A percentile compares a stretch with the other conserved stretches of the same genome.
Conservation (phyloP, 1,140 invertebrate species). For the Drosophila rhopaloa region DNA sequence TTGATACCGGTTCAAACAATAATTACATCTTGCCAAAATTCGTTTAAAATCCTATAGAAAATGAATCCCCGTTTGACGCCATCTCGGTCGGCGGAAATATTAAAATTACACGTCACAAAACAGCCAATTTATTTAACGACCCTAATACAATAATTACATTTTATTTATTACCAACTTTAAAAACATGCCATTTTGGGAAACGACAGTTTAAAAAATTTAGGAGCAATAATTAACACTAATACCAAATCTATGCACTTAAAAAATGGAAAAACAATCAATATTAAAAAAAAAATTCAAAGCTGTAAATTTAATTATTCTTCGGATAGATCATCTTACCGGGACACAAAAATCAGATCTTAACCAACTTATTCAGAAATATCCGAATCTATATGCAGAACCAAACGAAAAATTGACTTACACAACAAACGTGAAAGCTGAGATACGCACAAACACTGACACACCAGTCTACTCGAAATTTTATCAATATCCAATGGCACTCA, state of each 20-base stretch:
- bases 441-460: constrained; percentile 30
- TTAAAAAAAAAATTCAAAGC: constrained; percentile 36
- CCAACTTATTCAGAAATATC: constrained; percentile 2
- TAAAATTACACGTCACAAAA: too few species aligned
- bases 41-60: too few species aligned
- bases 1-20: not conserved
- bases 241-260: not conserved
- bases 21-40: too few species aligned
- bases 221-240: constrained; percentile 10
- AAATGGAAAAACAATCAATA: not conserved
- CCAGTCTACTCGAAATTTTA: constrained; percentile 48
- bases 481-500: too few species aligned
- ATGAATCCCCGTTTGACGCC: too few species aligned
- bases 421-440: constrained; percentile 40
- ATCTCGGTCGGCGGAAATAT: too few species aligned
- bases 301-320: constrained; percentile 33
- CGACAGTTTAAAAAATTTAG: constrained; percentile 34
- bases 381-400: not conserved
- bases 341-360: constrained; percentile 12
- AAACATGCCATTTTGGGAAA: constrained; percentile 34
- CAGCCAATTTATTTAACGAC: too few species aligned
- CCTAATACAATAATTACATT: too few species aligned
- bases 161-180: constrained; percentile 4
- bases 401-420: not conserved
- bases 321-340: constrained; percentile 7